Conservation (phyloP, 2,888 invertebrate species). For the Lasiommata megera region DNA sequence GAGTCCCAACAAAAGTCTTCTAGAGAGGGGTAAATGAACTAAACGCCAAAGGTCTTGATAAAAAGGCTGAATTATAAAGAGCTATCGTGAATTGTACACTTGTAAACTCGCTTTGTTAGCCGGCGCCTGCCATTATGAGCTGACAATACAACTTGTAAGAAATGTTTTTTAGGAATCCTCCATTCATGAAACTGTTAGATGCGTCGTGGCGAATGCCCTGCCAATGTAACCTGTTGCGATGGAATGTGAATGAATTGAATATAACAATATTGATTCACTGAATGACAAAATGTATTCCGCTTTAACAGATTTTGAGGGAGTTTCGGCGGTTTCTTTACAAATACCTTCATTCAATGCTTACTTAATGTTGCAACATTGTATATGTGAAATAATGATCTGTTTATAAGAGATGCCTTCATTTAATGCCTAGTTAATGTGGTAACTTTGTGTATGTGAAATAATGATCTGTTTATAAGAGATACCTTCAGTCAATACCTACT, state of each 20-base stretch:
- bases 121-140: constrained; percentile 75
- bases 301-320: constrained; percentile 5
- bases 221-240: constrained; percentile 71
- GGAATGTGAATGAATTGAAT: constrained; percentile 49
- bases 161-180: constrained; percentile 77
- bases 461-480: no score
- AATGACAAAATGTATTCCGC: not conserved
- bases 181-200: constrained; percentile 76
- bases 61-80: constrained; percentile 72
- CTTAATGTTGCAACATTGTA: not conserved
- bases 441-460: no score
- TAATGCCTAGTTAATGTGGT: no score
- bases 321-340: not conserved
- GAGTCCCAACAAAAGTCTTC: constrained; percentile 37
- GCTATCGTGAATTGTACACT: constrained; percentile 79
- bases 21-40: constrained; percentile 42
- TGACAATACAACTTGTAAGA: constrained; percentile 80
- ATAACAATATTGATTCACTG: constrained; percentile 35
- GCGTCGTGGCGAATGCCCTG: constrained; percentile 64
- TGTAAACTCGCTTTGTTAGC: constrained; percentile 75
- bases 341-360: not conserved
- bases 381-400: no score
- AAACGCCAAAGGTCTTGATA: constrained; percentile 57
- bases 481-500: not conserved
- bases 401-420: no score